Conservation (phyloP, 2,888 invertebrate species). For the Cryptus armator region DNA sequence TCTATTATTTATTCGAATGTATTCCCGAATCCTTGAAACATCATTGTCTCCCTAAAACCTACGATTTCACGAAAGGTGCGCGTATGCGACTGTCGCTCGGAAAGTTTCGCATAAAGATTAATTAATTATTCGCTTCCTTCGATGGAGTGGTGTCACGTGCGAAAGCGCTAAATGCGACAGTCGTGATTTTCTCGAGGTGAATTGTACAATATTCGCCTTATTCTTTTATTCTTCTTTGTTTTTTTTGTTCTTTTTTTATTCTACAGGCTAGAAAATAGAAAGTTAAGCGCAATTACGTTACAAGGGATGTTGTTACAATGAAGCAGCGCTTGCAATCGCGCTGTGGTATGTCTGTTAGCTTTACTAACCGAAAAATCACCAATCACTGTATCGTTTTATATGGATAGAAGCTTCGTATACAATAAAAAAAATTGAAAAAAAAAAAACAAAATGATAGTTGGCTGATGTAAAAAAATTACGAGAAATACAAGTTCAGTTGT, state of each 20-base stretch:
- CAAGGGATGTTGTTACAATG: conserved; percentile 55
- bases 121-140: not conserved
- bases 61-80: conserved; percentile 21
- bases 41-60: conserved; percentile 30
- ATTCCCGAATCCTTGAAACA: conserved; percentile 38
- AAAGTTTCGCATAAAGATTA: not conserved
- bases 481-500: conserved; percentile 78
- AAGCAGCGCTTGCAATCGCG: conserved; percentile 46
- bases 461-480: conserved; percentile 76
- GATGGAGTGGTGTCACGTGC: not conserved
- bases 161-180: conserved; percentile 2
- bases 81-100: conserved; percentile 21
- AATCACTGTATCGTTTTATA: conserved; percentile 76
- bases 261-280: conserved; percentile 79
- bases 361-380: conserved; percentile 77
- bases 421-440: conserved; percentile 62
- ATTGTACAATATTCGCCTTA: not conserved
- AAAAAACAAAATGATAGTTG: conserved; percentile 69
- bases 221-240: conserved; percentile 8
- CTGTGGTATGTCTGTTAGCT: conserved; percentile 76
- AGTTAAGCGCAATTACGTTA: conserved; percentile 77
- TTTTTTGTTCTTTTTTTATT: conserved; percentile 22
- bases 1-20: conserved; percentile 61
- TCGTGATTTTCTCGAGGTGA: conserved; percentile 35
- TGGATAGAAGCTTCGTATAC: conserved; percentile 76